Base-by-base conservation (phyloP, 2,113 vertebrate species). In the Eurystomus gularis region DNA sequence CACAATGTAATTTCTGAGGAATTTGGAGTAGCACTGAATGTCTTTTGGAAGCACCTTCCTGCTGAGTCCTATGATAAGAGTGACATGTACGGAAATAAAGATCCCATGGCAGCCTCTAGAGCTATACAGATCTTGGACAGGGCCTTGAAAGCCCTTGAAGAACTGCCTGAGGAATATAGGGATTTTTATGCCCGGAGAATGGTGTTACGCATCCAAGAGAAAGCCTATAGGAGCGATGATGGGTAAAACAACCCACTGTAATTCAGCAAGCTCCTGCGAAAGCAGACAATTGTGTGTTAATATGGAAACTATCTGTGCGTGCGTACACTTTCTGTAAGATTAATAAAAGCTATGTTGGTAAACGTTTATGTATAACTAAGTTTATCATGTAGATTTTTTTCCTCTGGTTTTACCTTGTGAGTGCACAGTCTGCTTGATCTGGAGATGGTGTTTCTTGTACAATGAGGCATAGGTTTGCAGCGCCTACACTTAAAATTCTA, bases 121-220 rank as follows among this genome's bases (percentile, higher is more conserved):
- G 99, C 99, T 12, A 97, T 99, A 37, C 99, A 99, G 91, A 98
- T 98, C 19, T 97, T 99, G 91, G 99, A 99, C 91, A 98, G 98
- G 86, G 99, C 98, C 8, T 95, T 99, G 68, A 98, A 98, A 93
- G 95, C 97, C 15, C 97, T 99, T 79, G 99, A 99, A 23, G 98
- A 99, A 58, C 98, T 99, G 13, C 99, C 99, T 7, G 98, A 98
- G 11, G 99, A 99, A 68, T 99, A 99, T 23, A 97, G 97, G 58
- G 99, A 99, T 97, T 99, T 99, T 87, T 99, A 99, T 49, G 99
- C 98, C 6, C 98, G 99, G 26, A 98, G 98, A 35, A 99, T 99
- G 99, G 99, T 99, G 48, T 97, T 99, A 94, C 98, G 98, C 21
- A 99, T 99, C 93, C 99, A 99, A 89, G 98, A 98, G 85, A 98